Evolutionary conservation across 2,797 vertebrate genomes (phyloP), one percentile per base, ranked within the genome.

Genomic region (Lithobates sylvaticus): DNA sequence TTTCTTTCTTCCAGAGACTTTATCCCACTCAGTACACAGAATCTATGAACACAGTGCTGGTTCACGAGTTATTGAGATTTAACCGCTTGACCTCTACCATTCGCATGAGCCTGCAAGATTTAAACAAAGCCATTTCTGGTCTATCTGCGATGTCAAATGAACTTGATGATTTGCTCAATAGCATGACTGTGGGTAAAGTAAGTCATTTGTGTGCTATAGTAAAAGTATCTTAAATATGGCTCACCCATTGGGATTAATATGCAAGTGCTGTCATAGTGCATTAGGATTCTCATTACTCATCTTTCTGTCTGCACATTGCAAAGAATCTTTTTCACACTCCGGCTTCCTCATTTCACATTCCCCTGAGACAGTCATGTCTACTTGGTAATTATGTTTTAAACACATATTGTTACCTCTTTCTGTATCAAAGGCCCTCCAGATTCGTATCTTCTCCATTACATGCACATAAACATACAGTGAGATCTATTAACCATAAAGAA

Each of bases 141-240:
- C 86, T 88, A 64, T 76, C 81, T 44, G 84, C 89, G 68, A 80
- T 89, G 84, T 89, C 89, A 73, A 78, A 75, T 76, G 84, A 89
- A 75, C 86, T 89, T 42, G 89, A 89, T 73, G 89, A 89, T 81
- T 86, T 86, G 80, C 88, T 86, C 84, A 88, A 81, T 76, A 86
- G 88, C 77, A 86, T 89, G 68, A 88, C 88, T 81, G 83, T 89
- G 69, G 89, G 88, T 81, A 89, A 89, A 84, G 89, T 89, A 78
- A 88, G 88, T 81, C 26, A 87, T 87, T 82, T 74, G 75, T 44
- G 76, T 54, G 47, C 67, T 81, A 34, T 81, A 68, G 54, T 78
- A 81, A 78, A 68, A 34, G 74, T 65, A 58, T 42, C 73, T 70
- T 73, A 84, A 87, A 84, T 87, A 76, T 80, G 76, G 86, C 69